phyloP scores from a whole-genome alignment of 2,797 vertebrate genomes.

The Champsocephalus gunnari region DNA sequence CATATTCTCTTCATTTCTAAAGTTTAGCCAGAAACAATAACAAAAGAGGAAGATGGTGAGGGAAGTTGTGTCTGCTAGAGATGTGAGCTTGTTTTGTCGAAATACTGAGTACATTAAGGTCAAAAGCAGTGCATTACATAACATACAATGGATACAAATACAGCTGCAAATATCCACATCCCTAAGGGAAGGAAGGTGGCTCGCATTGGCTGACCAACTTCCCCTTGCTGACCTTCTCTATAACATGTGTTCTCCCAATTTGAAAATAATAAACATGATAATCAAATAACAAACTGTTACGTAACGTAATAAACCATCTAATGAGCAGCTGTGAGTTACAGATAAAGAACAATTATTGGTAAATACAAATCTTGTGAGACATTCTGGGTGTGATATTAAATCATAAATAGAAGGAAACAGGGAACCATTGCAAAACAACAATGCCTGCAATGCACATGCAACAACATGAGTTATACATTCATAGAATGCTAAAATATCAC shows the following conservation, averaged over 20 bases:
- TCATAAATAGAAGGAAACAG: constrained; percentile 37
- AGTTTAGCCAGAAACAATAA: constrained; percentile 13
- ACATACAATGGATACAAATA: not conserved
- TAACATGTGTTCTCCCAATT: not conserved
- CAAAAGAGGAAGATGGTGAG: constrained; percentile 57
- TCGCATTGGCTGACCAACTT: not conserved
- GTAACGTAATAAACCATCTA: not conserved
- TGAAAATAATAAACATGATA: not conserved
- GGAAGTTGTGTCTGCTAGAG: constrained; percentile 57
- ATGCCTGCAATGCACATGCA: not conserved
- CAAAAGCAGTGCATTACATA: not conserved
- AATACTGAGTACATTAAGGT: not conserved
- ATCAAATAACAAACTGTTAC: not conserved
- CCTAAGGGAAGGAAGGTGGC: not conserved
- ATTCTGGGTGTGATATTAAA: constrained; percentile 58
- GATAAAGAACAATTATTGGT: constrained; percentile 10
- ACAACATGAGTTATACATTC: not conserved
- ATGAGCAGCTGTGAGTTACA: not conserved
- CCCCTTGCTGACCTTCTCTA: not conserved
- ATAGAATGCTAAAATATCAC: not conserved
- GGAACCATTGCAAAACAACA: constrained; percentile 12
- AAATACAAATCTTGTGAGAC: constrained; percentile 10
- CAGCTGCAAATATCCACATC: constrained; percentile 7
- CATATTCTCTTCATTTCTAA: constrained; percentile 20
- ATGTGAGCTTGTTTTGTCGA: not conserved